phyloP scores from a whole-genome alignment of 2,797 vertebrate species.

The Antennarius maculatus region DNA sequence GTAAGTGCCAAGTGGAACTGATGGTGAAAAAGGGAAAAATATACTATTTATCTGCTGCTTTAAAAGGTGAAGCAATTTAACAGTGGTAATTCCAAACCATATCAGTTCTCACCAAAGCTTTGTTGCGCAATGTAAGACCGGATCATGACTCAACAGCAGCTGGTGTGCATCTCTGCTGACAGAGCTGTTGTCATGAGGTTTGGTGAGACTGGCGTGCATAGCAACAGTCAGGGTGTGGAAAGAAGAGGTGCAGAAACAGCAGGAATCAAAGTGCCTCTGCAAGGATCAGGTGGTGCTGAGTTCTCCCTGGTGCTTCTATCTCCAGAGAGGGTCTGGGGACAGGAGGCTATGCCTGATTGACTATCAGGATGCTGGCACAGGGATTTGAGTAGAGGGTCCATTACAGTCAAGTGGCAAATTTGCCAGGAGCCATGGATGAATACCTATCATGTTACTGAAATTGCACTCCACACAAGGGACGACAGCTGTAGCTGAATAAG shows the following conservation, averaged over 20 bases:
- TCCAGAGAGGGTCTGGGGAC: conserved; percentile 64
- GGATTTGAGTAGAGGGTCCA: conserved; percentile 52
- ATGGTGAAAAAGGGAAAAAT: conserved; percentile 34
- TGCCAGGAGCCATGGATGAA: conserved; percentile 53
- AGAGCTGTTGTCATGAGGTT: conserved; percentile 20
- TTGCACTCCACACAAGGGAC: conserved; percentile 66
- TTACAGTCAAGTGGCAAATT: conserved; percentile 53
- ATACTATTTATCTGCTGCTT: conserved; percentile 16
- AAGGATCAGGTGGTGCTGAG: conserved; percentile 50
- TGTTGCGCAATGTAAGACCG: conserved; percentile 22
- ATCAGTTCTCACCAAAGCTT: conserved; percentile 6
- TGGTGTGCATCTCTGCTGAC: conserved; percentile 50
- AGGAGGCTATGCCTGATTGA: conserved; percentile 73
- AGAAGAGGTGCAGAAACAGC: conserved; percentile 72
- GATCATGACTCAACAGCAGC: conserved; percentile 42
- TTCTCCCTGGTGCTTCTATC: conserved; percentile 53
- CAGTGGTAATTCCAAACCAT: conserved; percentile 1
- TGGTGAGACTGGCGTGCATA: conserved; percentile 60
- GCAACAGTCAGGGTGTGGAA: conserved; percentile 79
- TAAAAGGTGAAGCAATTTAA: conserved; percentile 17
- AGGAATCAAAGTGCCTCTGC: conserved; percentile 41
- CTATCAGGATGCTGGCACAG: conserved; percentile 58
- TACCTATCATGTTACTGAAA: conserved; percentile 75
- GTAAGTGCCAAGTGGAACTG: conserved; percentile 45
- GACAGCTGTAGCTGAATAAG: conserved; percentile 73